Evolutionary conservation across 2,888 invertebrate genomes (phyloP), one percentile per base, ranked within the genome.

Genomic region (Sussaba pulchella): DNA sequence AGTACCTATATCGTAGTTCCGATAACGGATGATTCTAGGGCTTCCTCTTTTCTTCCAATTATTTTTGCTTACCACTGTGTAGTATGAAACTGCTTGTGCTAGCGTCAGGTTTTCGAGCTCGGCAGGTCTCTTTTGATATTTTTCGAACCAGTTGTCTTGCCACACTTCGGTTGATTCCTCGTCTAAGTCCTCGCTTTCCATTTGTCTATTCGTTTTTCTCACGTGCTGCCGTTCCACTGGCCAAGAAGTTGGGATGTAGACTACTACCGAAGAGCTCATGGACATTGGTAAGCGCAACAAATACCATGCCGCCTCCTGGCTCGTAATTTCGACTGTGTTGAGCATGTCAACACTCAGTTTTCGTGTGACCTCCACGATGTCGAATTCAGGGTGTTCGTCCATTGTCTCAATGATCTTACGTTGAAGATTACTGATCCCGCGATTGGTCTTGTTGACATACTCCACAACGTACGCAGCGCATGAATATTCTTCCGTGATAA

Each of bases 241-340:
- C 90, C 89, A 52, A n/a, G 21, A 14, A 1, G 71, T 71, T 6
- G 77, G 75, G 8, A 85, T 82, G 26, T 82, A 83, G 17, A 87
- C 87, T 70, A 91, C 74, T 52, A 82, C 74, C 50, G 75, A 54
- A 5, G 89, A 90, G 72, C 87, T 66, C 78, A 88, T 85, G n/a
- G 88, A 89, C 92, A 92, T 93, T 12, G 91, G 90, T 75, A 91
- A 85, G 57, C 92, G 84, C 50, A 93, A 76, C 2, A 92, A 76
- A 87, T 88, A 92, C 92, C 92, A 92, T 54, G 92, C 92, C 45
- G 92, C 91, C 86, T 92, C 91, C 89, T 92, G 92, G 71, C 85
- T 85, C 1, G 87, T 78, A 83, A 92, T 88, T 74, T 91, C 90
- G 24, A 86, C 82, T 36, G 47, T 63, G 74, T 91, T 90, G 0